These are phyloP conservation scores for Pseudococcus viburni DNA, from an alignment of 2,888 invertebrate species.

Conservation along the genomic window DNA sequence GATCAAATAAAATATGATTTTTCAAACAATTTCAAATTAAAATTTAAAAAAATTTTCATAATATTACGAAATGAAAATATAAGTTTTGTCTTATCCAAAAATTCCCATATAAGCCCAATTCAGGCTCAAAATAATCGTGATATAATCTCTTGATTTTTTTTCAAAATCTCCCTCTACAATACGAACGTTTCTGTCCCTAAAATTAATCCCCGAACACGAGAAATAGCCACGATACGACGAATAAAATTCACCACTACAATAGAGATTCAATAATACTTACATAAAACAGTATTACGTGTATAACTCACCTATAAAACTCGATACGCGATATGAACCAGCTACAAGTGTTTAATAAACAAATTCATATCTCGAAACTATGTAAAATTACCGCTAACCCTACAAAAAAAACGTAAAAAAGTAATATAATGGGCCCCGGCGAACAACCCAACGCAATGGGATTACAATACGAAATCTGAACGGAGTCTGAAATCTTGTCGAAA, in stretches of 20 bases:
- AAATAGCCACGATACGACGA: not conserved
- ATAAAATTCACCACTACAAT: slow-evolving; percentile 20
- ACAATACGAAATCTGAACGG: slow-evolving; percentile 65
- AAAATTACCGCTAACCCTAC: slow-evolving; percentile 34
- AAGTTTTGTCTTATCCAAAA: too few relatives aligned
- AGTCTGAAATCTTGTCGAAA: slow-evolving; percentile 63
- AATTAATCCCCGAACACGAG: not conserved
- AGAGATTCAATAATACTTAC: not conserved
- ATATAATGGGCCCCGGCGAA: slow-evolving; percentile 43
- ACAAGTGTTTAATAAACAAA: slow-evolving; percentile 56
- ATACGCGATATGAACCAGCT: slow-evolving; percentile 32
- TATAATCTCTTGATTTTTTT: not conserved
- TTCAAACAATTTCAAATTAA: too few relatives aligned
- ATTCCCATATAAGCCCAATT: too few relatives aligned
- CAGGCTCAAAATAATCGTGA: not conserved
- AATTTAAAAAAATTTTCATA: too few relatives aligned
- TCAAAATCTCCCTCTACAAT: not conserved
- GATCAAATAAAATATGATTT: too few relatives aligned
- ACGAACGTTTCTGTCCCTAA: not conserved
- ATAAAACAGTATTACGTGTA: not conserved
- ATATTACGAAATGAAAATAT: too few relatives aligned
- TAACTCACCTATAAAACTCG: slow-evolving; percentile 13
- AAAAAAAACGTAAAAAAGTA: slow-evolving; percentile 38
- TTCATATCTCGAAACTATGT: slow-evolving; percentile 23
- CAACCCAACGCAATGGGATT: slow-evolving; percentile 65